Base-by-base conservation (phyloP, 2,113 vertebrate genomes). In the Nesoenas mayeri region DNA sequence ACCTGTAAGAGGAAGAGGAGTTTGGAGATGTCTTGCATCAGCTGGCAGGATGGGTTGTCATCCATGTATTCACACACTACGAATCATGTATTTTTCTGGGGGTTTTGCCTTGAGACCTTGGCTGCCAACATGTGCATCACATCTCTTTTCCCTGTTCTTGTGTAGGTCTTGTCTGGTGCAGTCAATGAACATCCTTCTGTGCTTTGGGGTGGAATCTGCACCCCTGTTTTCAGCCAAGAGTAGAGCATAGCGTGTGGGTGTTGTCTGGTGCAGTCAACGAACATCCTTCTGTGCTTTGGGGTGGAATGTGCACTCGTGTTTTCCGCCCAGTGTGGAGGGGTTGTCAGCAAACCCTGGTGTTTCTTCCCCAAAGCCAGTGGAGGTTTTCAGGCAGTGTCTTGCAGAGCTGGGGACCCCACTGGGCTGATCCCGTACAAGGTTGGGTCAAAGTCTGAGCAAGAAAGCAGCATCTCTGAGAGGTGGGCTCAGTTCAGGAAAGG, bases 361-460 rank as follows among this genome's bases (percentile, higher is more conserved):
- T 4, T 10, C 56, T 34, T 47, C 54, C 31, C 5, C 31, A 13
- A 6, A 24, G 16, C 22, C 19, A 44, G 7, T 44, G 42, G 42
- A 44, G 42, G 42, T 44, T 44, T 44, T 44, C 42, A 44, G 42
- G 42, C 42, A 17, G 42, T 44, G 42, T 44, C 42, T 18, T 18
- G 42, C 16, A 15, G 42, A 17, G 17, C 42, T 44, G 42, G 42
- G 42, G 42, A 44, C 42, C 42, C 15, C 16, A 2, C 9, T 7
- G n/a, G 34, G 4, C 29, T 22, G 26, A n/a, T 38, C 40, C n/a
- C 4, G 18, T 5, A 10, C 0, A 1, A n/a, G 2, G 1, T 51
- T 32, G 15, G 26, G 53, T 48, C 2, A 36, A 58, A 50, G 1
- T n/a, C 31, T 47, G 57, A 36, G 28, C 6, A 14, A 5, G 56